These are phyloP conservation scores for Microtus oregoni DNA, from an alignment of 2,113 vertebrate species.

Conservation along the genomic window DNA sequence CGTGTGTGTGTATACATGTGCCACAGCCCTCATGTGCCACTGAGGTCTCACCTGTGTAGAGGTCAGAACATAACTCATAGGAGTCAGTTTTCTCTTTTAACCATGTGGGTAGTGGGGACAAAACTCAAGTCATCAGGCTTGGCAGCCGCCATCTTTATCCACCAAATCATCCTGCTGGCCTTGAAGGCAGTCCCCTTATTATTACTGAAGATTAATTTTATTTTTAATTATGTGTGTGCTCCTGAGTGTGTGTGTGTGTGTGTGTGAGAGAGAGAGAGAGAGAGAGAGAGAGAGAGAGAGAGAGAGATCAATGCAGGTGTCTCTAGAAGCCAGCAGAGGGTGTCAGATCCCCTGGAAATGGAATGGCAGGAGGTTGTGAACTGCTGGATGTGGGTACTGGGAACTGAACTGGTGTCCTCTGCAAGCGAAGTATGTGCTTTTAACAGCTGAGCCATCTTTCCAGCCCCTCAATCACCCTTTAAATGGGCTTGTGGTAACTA, in stretches of 20 bases:
- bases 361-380: not conserved
- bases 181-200: too few relatives aligned
- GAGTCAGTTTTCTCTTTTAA: too few relatives aligned
- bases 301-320: not conserved
- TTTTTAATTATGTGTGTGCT: too few relatives aligned
- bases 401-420: not conserved
- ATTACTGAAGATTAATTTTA: too few relatives aligned
- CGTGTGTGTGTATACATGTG: not conserved
- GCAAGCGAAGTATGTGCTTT: not conserved
- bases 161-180: too few relatives aligned
- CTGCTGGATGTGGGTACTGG: not conserved
- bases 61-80: too few relatives aligned
- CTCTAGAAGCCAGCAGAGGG: not conserved
- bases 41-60: not conserved
- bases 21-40: not conserved
- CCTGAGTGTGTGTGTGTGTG: not conserved
- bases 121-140: too few relatives aligned
- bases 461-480: not conserved
- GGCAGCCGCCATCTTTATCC: too few relatives aligned
- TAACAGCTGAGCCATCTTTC: not conserved
- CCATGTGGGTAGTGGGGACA: too few relatives aligned
- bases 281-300: too few relatives aligned
- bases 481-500: not conserved
- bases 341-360: not conserved
- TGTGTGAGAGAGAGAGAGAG: not conserved